Evolutionary conservation across 2,113 vertebrate species (phyloP).

Genomic region (Pimephales promelas): DNA sequence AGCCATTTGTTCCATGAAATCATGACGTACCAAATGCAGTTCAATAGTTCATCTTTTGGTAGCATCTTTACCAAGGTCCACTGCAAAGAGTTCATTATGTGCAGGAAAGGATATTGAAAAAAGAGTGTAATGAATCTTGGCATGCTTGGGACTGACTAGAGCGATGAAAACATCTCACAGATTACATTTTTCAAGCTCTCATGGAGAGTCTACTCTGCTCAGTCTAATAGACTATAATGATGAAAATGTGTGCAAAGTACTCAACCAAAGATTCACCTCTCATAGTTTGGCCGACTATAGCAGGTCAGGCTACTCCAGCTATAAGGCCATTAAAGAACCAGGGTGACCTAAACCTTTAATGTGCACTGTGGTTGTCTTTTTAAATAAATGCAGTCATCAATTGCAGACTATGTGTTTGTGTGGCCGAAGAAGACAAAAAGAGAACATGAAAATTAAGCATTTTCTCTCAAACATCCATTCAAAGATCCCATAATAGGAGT

Average conservation of each 20-base stretch:
- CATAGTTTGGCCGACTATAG: constrained; percentile 9
- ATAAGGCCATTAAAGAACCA: neutral
- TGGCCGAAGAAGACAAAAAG: neutral
- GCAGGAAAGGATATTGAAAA: constrained; percentile 6
- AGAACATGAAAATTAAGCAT: neutral
- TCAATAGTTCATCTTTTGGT: neutral
- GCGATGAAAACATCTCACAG: constrained; percentile 13
- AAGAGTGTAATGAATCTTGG: constrained; percentile 5
- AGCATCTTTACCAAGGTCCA: neutral
- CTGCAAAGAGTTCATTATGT: constrained; percentile 1
- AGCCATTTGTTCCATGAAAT: neutral
- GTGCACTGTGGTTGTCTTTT: neutral
- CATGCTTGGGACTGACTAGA: neutral
- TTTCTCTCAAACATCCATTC: neutral
- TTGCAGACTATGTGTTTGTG: neutral
- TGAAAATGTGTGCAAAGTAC: constrained; percentile 20
- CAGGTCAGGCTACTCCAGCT: neutral
- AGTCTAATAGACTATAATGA: constrained; percentile 15
- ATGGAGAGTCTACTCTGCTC: neutral
- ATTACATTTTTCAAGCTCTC: neutral
- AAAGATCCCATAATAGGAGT: neutral
- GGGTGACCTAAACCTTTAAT: neutral
- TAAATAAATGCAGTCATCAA: neutral
- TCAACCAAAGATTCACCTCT: neutral
- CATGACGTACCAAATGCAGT: neutral